phyloP scores from a whole-genome alignment of 2,888 invertebrate genomes.

The Scrobipalpa costella region DNA sequence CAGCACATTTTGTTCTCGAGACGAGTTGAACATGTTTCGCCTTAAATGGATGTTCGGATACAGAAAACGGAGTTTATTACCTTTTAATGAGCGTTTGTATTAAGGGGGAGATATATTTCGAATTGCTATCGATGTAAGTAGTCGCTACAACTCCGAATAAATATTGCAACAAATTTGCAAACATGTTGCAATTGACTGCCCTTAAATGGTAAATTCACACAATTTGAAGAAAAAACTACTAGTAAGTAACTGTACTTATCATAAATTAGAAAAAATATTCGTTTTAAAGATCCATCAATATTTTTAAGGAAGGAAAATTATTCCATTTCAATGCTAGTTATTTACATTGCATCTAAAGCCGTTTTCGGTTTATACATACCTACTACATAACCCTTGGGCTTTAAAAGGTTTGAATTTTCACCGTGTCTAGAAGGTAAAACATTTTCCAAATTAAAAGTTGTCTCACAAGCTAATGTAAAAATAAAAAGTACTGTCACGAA shows the following conservation, averaged over 20 bases:
- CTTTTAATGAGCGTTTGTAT: slow-evolving; percentile 21
- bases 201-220: too few relatives aligned
- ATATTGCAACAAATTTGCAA: background rate
- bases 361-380: too few relatives aligned
- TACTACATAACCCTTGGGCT: too few relatives aligned
- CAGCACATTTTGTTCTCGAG: slow-evolving; percentile 53
- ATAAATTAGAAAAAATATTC: too few relatives aligned
- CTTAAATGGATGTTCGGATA: slow-evolving; percentile 57
- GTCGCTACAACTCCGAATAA: background rate
- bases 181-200: too few relatives aligned
- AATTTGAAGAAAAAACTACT: background rate
- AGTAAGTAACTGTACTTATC: too few relatives aligned
- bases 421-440: background rate
- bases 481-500: slow-evolving; percentile 13
- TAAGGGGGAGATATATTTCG: background rate
- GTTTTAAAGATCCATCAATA: too few relatives aligned
- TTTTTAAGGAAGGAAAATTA: too few relatives aligned
- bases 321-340: too few relatives aligned
- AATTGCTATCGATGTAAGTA: background rate
- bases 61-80: slow-evolving; percentile 31
- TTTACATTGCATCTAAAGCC: too few relatives aligned
- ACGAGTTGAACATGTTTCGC: slow-evolving; percentile 49
- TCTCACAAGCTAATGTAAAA: background rate
- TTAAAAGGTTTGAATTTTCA: background rate
- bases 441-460: background rate